A percentile compares a stretch with the other conserved stretches of the same genome.
These are phyloP conservation scores for Oxyura jamaicensis DNA, from an alignment of 2,113 vertebrate genomes.

Conservation along the genomic window DNA sequence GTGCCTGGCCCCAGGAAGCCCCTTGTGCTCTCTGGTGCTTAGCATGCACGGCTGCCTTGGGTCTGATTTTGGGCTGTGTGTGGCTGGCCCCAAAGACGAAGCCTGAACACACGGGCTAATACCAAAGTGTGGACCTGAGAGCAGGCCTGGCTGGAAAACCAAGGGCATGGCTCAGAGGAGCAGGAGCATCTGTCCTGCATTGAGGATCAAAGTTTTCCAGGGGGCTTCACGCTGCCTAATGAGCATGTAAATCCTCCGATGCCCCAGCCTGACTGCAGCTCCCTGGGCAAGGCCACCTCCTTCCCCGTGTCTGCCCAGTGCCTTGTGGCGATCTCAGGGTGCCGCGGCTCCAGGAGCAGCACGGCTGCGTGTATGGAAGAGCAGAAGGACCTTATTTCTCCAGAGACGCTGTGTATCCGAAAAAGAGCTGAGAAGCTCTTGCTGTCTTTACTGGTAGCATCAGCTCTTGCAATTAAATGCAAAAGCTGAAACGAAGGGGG, in stretches of 20 bases:
- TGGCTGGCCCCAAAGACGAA: neutral
- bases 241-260: neutral
- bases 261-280: neutral
- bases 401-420: neutral
- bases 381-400: neutral
- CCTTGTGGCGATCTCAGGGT: neutral
- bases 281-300: neutral
- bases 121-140: neutral
- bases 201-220: neutral
- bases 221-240: neutral
- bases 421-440: neutral
- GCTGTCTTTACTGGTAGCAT: neutral
- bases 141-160: neutral
- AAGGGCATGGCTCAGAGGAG: neutral
- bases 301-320: neutral
- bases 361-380: neutral
- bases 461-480: neutral
- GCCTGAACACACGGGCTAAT: neutral
- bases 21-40: fast-evolving
- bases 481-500: neutral
- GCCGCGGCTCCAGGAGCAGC: neutral
- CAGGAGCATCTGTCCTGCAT: neutral
- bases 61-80: fast-evolving
- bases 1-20: neutral
- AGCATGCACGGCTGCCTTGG: neutral